Conservation (phyloP, 1,140 invertebrate genomes). For the Dermatophagoides farinae region DNA sequence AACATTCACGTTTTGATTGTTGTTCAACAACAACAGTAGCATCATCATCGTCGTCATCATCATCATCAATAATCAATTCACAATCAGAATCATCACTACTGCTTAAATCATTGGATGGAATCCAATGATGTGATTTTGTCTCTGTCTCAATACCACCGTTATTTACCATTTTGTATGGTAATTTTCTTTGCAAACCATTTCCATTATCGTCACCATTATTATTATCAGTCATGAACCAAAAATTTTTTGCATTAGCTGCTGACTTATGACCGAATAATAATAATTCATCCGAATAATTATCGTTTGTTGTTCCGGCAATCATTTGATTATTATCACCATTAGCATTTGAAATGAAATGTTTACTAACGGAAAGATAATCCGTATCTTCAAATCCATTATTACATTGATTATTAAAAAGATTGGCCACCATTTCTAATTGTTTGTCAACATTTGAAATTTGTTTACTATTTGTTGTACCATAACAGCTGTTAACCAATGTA, state of each 20-base stretch:
- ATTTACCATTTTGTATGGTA: background rate
- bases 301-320: background rate
- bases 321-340: background rate
- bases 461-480: background rate
- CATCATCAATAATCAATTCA: background rate
- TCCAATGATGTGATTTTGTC: background rate
- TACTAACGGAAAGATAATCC: background rate
- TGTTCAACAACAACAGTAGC: background rate
- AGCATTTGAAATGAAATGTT: background rate
- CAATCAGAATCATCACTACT: background rate
- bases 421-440: constrained; percentile 1
- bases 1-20: background rate
- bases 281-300: background rate
- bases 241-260: background rate
- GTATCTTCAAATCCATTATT: background rate
- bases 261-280: background rate
- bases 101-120: background rate
- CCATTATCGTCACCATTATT: background rate
- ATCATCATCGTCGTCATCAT: background rate
- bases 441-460: background rate
- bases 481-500: background rate
- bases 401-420: background rate
- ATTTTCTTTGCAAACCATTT: background rate
- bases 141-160: background rate
- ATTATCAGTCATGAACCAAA: background rate